Conservation (phyloP, 1,140 invertebrate species). For the Hirudo medicinalis region DNA sequence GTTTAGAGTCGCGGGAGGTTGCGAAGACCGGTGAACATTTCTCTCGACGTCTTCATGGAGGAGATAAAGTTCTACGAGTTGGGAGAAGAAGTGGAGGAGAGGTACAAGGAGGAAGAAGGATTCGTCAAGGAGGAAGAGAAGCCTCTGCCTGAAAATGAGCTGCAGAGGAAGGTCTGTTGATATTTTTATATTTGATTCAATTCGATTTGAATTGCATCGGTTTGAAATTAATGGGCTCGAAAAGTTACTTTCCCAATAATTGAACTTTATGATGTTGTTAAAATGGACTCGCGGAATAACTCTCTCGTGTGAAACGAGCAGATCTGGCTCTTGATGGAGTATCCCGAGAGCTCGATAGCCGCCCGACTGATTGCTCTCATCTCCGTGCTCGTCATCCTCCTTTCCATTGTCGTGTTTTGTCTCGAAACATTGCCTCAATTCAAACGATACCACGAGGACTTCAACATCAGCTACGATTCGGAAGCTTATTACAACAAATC, state of each 20-base stretch:
- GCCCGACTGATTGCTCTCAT: conserved; percentile 8
- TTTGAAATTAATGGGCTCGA: not conserved
- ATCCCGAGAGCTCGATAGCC: conserved; percentile 4
- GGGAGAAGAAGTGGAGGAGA: conserved; percentile 31
- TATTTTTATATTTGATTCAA: not conserved
- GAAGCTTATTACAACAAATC: not conserved
- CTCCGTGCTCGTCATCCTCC: not conserved
- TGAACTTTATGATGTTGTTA: too few species aligned
- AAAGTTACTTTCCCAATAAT: not conserved
- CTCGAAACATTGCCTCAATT: not conserved
- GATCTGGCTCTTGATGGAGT: conserved; percentile 9
- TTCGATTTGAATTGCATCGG: not conserved
- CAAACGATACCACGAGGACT: not conserved
- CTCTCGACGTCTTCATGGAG: conserved; percentile 50
- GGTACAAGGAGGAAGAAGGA: conserved; percentile 38
- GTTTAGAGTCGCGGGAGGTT: conserved; percentile 95
- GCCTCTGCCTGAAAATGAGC: conserved; percentile 27
- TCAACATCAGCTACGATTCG: not conserved
- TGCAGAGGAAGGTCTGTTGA: conserved; percentile 29
- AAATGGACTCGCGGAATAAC: too few species aligned
- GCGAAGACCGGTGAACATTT: conserved; percentile 89
- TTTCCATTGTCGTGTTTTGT: conserved; percentile 5
- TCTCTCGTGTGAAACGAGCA: not conserved
- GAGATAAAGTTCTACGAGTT: conserved; percentile 39
- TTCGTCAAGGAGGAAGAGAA: conserved; percentile 32